Evolutionary conservation across 1,140 invertebrate genomes (phyloP), one percentile per base, ranked within the genome.

Genomic region (Glomeris maerens): DNA sequence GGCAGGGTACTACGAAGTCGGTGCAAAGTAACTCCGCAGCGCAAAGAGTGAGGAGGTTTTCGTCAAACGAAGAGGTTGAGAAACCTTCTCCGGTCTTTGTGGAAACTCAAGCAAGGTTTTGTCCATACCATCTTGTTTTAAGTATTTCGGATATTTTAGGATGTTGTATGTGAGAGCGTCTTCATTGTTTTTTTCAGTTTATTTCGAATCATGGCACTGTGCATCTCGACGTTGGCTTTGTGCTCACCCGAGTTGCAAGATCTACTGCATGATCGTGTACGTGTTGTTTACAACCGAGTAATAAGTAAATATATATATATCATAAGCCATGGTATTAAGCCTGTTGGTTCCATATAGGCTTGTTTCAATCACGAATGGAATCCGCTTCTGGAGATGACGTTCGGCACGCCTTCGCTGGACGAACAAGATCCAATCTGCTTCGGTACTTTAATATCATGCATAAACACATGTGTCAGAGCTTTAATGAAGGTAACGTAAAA

Each of bases 181-280:
- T 45, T 29, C 50, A 22, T 29, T 42, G 49, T 38, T 49, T 47
- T 45, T 54, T 55, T 3, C 52, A 65, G 64, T 36, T 59, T 67
- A 49, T 51, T 65, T 39, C 51, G 57, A 22, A 57, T 68, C 7
- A 36, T 66, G 5, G 54, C 47, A 3, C 51, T 59, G 22, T 51
- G 57, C 50, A 39, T 68, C 14, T 52, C 60, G 10, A 52, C 57
- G 21, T 29, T 66, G 10, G 50, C 58, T 27, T 57, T 62, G 13
- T 66, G 65, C 45, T 61, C 62, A 22, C 66, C 66, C n/a, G 58
- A 62, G 31, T 49, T 68, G 23, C 62, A 58, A 44, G 60, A 66
- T 50, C 59, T 62, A 36, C 29, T 68, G 22, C 49, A 61, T 31
- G 66, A 66, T 31, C 59, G 64, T 60, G 66, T 67, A 57, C 44